These are phyloP conservation scores for Drosophila melanocephala DNA, from an alignment of 2,888 invertebrate species.

Conservation along the genomic window DNA sequence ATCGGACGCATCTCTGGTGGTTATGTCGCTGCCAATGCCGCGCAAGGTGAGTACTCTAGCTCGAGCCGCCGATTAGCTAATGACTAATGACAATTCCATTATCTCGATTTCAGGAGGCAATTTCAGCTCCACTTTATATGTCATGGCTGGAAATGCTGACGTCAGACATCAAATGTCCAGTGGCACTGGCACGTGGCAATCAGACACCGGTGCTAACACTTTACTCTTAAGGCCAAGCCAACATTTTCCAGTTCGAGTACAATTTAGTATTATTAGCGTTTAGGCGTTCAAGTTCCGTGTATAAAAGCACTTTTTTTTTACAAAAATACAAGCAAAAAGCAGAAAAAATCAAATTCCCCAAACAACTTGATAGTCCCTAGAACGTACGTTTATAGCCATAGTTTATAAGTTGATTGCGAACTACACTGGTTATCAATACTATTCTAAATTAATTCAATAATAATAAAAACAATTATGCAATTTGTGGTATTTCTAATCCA, in stretches of 20 bases:
- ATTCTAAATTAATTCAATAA: slow-evolving; percentile 43
- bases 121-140: slow-evolving; percentile 97
- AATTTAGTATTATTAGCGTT: slow-evolving; percentile 81
- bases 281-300: slow-evolving; percentile 69
- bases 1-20: slow-evolving; percentile 93
- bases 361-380: slow-evolving; percentile 63
- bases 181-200: slow-evolving; percentile 94
- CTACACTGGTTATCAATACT: slow-evolving; percentile 47
- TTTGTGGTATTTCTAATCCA: slow-evolving; percentile 37
- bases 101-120: slow-evolving; percentile 88
- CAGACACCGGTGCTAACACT: slow-evolving; percentile 95
- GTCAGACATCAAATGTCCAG: slow-evolving; percentile 93
- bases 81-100: neutral
- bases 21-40: slow-evolving; percentile 98
- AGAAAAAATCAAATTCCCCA: slow-evolving; percentile 1
- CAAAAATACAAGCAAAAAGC: slow-evolving; percentile 26
- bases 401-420: slow-evolving; percentile 60
- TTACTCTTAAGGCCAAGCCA: slow-evolving; percentile 89
- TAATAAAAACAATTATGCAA: slow-evolving; percentile 43
- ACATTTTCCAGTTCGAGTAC: slow-evolving; percentile 71
- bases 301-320: slow-evolving; percentile 33
- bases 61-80: fast-evolving
- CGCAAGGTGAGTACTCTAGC: slow-evolving; percentile 88
- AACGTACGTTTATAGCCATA: slow-evolving; percentile 54
- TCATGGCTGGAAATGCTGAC: slow-evolving; percentile 98